Conservation (phyloP, 2,113 vertebrate species). For the Podarcis muralis region DNA sequence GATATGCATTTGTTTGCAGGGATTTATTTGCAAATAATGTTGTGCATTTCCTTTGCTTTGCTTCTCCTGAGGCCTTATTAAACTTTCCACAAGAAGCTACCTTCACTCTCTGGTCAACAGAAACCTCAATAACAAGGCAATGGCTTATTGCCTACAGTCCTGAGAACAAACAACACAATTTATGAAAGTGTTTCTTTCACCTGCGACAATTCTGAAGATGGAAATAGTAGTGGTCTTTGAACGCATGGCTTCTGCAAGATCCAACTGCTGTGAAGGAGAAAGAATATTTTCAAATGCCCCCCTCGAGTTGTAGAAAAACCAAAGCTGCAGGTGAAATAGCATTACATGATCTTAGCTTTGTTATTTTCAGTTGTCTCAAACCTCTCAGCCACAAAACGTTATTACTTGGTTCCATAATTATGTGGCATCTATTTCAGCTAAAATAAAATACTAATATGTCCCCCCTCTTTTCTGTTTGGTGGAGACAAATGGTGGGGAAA, state of each 20-base stretch:
- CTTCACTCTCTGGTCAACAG: slow-evolving; percentile 20
- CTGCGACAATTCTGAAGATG: slow-evolving; percentile 5
- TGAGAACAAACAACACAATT: slow-evolving; percentile 18
- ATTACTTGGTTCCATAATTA: not conserved
- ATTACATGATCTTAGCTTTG: not conserved
- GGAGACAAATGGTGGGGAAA: not conserved
- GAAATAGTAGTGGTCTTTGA: not conserved
- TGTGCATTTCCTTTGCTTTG: slow-evolving; percentile 16
- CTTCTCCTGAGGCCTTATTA: slow-evolving; percentile 29
- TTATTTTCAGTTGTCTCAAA: not conserved
- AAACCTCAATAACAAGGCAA: slow-evolving; percentile 19
- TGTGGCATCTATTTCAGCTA: not conserved
- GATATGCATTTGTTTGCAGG: slow-evolving; percentile 5
- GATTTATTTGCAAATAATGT: slow-evolving; percentile 35
- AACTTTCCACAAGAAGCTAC: slow-evolving; percentile 9
- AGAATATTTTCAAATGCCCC: not conserved
- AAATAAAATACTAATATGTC: not conserved
- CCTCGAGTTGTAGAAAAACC: not conserved
- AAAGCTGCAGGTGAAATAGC: not conserved
- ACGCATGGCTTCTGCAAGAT: not conserved
- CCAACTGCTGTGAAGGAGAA: not conserved
- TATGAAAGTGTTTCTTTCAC: slow-evolving; percentile 13
- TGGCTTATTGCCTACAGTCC: slow-evolving; percentile 5
- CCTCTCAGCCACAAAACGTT: not conserved
- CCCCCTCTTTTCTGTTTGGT: not conserved